Evolutionary conservation across 2,113 vertebrate genomes (phyloP).

Genomic region (Stomatorhinus ivindoensis): DNA sequence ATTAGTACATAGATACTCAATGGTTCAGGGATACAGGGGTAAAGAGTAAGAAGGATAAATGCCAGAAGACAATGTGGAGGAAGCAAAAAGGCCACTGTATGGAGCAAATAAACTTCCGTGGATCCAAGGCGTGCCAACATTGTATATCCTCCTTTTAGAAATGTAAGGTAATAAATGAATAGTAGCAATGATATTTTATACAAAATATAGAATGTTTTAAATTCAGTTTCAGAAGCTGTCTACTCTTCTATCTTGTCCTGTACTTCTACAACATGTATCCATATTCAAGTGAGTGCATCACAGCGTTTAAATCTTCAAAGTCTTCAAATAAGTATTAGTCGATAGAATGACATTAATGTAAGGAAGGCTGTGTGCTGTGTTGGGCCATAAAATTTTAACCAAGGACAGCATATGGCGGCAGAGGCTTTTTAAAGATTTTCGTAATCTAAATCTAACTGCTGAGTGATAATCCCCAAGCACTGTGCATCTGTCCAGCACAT

Average conservation of each 20-base stretch:
- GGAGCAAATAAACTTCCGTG: background rate
- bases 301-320: background rate
- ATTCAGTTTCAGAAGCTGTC: background rate
- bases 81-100: background rate
- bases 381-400: background rate
- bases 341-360: slow-evolving; percentile 16
- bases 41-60: background rate
- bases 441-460: background rate
- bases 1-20: background rate
- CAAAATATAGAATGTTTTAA: background rate
- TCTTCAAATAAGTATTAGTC: slow-evolving; percentile 17
- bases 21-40: background rate
- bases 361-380: background rate
- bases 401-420: slow-evolving; percentile 20
- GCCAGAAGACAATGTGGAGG: background rate
- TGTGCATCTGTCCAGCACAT: background rate
- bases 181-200: background rate
- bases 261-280: background rate
- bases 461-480: background rate
- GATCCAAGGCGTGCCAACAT: background rate
- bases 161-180: background rate
- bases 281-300: background rate
- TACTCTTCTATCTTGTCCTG: background rate
- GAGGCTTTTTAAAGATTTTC: slow-evolving; percentile 9
- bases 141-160: background rate